Evolutionary conservation across 2,888 invertebrate species (phyloP), one percentile per base, ranked within the genome.

Genomic region (Hirudinaria manillensis): DNA sequence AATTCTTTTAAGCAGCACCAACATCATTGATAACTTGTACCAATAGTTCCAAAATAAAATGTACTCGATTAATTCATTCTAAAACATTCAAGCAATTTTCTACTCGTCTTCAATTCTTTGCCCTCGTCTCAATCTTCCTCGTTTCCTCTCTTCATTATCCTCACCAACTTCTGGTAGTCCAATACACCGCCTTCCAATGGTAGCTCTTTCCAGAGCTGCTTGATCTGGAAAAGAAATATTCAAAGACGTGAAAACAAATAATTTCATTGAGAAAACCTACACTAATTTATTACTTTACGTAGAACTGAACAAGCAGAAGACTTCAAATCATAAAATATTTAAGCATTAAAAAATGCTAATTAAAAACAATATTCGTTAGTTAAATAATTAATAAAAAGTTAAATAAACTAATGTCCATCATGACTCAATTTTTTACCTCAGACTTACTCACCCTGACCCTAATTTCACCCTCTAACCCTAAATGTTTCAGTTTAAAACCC

Each of bases 171-270:
- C 38, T 38, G 56, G 65, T 75, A 72, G 29, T 75, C 75, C 72
- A 75, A 53, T 21, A 56, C 55, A 45, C 75, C 75, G 21, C 75
- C 75, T n/a, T 75, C 75, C n/a, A 75, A 32, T 29, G 75, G 75
- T 65, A 75, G 65, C 32, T 75, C 75, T 70, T 75, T 75, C 75
- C 75, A 75, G 27, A 75, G 45, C 65, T 72, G 72, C 34, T 75
- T 75, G 65, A 75, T 75, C 75, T 75, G 75, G 16, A 45, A 27
- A 0, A 38, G 45, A 45, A 45, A 7, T 16, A 45, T 45, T 34
- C n/a, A 6, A 13, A 66, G 29, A n/a, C 29, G 3, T 29, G 27
- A 32, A 34, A 13, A 68, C 34, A 32, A 27, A 68, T 24, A 16
- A 7, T 34, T 34, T n/a, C 10, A 13, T 36, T 34, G 19, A 10